Percentiles rank a stretch among this genome's conserved stretches.
phyloP scores from a whole-genome alignment of 1,140 invertebrate genomes.

The Panulirus ornatus region DNA sequence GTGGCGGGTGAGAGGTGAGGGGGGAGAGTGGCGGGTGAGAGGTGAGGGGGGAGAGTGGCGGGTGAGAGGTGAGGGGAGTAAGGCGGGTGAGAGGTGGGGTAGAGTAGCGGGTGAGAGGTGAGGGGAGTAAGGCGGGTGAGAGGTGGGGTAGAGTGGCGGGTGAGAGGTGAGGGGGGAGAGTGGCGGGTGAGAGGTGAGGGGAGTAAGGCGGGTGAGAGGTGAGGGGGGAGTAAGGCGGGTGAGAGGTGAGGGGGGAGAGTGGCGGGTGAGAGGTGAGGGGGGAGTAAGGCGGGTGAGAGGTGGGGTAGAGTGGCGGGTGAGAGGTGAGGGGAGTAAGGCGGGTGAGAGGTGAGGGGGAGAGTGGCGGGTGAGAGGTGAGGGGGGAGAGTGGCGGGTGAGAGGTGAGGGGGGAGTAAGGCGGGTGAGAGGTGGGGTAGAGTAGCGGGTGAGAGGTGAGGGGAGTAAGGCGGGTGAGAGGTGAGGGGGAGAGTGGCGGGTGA shows the following conservation, averaged over 20 bases:
- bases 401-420: neutral
- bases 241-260: neutral
- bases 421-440: neutral
- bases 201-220: too few species aligned
- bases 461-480: neutral
- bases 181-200: too few species aligned
- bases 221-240: neutral
- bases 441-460: neutral
- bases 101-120: neutral
- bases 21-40: too few species aligned
- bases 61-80: neutral
- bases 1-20: neutral
- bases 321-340: neutral
- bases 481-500: neutral
- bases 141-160: neutral
- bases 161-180: neutral
- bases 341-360: neutral
- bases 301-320: too few species aligned
- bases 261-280: neutral
- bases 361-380: neutral
- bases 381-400: neutral
- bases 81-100: neutral
- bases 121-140: neutral
- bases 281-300: neutral
- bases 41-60: too few species aligned